A percentile compares a stretch with the other conserved stretches of the same genome.
These are phyloP conservation scores for Endomychus coccineus DNA, from an alignment of 2,888 invertebrate genomes.

Conservation along the genomic window DNA sequence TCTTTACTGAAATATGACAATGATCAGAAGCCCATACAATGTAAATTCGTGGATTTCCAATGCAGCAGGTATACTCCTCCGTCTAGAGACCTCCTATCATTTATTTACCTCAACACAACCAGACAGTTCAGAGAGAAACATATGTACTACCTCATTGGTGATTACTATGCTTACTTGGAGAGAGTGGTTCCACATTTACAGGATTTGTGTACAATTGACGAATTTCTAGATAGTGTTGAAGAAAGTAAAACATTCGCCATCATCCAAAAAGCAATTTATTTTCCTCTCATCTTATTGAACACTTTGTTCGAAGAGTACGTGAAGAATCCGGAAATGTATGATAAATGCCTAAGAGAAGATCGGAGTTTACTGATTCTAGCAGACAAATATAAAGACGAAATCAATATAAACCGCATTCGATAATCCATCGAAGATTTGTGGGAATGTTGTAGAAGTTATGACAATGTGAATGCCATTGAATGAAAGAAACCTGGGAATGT, in stretches of 20 bases:
- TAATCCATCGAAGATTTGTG: constrained; percentile 30
- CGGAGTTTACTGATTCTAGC: constrained; percentile 28
- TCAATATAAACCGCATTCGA: constrained; percentile 23
- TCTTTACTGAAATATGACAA: constrained; percentile 32
- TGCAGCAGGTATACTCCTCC: constrained; percentile 53
- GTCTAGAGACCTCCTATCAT: constrained; percentile 53
- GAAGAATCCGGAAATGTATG: constrained; percentile 24
- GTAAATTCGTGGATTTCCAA: constrained; percentile 42
- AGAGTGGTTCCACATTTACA: no score
- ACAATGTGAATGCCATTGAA: no score
- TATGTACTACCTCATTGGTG: constrained; percentile 31
- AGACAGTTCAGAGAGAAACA: constrained; percentile 29
- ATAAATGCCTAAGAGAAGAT: constrained; percentile 29
- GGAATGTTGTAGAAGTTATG: constrained; percentile 32
- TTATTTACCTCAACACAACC: constrained; percentile 33
- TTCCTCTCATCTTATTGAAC: constrained; percentile 32
- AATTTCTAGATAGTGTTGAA: constrained; percentile 35
- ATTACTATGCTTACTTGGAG: constrained; percentile 36
- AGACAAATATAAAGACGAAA: constrained; percentile 27
- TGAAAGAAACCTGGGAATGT: no score
- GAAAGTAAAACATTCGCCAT: constrained; percentile 34
- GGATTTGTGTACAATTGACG: no score
- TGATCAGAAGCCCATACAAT: constrained; percentile 24
- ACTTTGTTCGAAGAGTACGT: constrained; percentile 26
- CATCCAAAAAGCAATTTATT: constrained; percentile 30